These are phyloP conservation scores for Phrynocephalus vlangalii DNA, from an alignment of 2,797 vertebrate genomes.

Conservation along the genomic window DNA sequence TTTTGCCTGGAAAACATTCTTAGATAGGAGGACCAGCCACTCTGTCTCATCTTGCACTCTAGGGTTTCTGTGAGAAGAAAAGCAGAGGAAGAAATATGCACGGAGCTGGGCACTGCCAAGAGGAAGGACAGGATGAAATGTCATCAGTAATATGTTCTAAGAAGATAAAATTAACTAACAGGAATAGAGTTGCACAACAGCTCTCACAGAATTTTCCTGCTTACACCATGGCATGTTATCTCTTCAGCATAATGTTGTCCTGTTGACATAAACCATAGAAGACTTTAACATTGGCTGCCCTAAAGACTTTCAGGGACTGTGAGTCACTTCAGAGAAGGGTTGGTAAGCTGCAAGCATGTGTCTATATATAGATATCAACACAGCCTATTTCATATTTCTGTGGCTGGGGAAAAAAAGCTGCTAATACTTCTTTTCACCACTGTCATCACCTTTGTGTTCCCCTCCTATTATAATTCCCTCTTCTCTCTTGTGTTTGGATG, in stretches of 20 bases:
- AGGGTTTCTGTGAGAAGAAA: background rate
- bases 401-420: background rate
- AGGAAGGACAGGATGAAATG: background rate
- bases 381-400: background rate
- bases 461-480: background rate
- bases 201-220: background rate
- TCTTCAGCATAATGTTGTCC: background rate
- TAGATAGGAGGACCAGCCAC: too few species aligned
- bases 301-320: background rate
- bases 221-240: background rate
- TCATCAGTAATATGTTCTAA: background rate
- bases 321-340: background rate
- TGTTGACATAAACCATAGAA: background rate
- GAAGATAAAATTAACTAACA: background rate
- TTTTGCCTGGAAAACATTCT: too few species aligned
- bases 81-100: background rate
- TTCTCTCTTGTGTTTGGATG: background rate
- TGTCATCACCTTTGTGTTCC: background rate
- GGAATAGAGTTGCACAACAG: background rate
- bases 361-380: background rate
- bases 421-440: background rate
- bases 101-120: background rate
- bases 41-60: too few species aligned
- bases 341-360: background rate
- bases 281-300: background rate